Evolutionary conservation across 2,113 vertebrate species (phyloP).

Genomic region (Apeltes quadracus): DNA sequence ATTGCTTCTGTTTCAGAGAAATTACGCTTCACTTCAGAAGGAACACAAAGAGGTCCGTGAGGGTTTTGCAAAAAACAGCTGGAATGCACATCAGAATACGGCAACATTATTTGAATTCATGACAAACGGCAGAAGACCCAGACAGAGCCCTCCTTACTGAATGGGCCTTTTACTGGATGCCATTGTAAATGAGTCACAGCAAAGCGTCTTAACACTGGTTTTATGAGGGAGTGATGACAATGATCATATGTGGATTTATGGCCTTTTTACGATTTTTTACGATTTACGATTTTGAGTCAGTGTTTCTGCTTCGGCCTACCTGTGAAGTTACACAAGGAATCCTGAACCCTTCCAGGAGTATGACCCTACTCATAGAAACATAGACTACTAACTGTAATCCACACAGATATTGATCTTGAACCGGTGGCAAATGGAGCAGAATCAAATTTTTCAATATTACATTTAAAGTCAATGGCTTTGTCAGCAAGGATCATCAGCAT

Average conservation of each 20-base stretch:
- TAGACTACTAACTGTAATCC: not conserved
- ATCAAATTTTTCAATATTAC: not conserved
- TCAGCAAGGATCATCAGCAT: conserved; percentile 20
- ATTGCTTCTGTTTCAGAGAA: not conserved
- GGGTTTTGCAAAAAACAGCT: not conserved
- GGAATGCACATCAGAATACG: not conserved
- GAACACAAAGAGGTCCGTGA: not conserved
- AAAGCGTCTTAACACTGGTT: not conserved
- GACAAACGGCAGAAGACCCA: not conserved
- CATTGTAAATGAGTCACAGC: not conserved
- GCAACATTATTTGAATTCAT: not conserved
- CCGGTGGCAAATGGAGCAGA: not conserved
- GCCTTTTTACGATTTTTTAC: too few species aligned
- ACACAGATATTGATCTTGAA: not conserved
- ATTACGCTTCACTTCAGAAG: not conserved
- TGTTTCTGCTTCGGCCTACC: not conserved
- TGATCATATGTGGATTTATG: not conserved
- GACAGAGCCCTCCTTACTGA: not conserved
- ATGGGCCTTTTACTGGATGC: not conserved
- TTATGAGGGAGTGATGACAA: not conserved
- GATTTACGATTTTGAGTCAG: not conserved
- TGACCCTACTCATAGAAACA: not conserved
- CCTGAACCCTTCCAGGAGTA: not conserved
- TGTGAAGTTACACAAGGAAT: not conserved
- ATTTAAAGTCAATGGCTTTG: not conserved